Conservation (phyloP, 2,888 invertebrate genomes). For the Brenthis ino region DNA sequence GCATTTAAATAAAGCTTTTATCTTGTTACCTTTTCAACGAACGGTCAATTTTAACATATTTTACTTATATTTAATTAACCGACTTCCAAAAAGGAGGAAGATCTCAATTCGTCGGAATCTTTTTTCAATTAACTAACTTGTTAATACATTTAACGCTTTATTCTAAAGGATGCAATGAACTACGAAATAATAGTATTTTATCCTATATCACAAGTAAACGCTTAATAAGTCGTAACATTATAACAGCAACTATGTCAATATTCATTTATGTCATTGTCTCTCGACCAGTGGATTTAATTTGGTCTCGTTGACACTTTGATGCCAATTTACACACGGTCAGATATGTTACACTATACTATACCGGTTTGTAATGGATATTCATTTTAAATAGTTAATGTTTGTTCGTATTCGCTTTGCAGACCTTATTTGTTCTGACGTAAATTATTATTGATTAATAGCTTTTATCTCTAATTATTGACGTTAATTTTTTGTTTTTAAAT, state of each 20-base stretch:
- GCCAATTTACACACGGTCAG: slow-evolving; percentile 21
- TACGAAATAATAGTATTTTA: neutral
- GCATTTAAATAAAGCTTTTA: no score
- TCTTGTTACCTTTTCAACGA: no score
- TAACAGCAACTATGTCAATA: slow-evolving; percentile 15
- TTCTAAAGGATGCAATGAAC: no score
- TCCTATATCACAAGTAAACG: neutral
- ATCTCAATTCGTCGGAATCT: no score
- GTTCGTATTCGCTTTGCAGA: neutral
- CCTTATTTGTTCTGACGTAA: neutral
- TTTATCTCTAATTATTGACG: no score
- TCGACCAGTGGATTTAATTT: slow-evolving; percentile 26
- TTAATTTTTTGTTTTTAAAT: no score
- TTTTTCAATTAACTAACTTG: neutral
- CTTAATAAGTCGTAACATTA: slow-evolving; percentile 10
- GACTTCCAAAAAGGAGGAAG: no score
- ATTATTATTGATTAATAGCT: neutral
- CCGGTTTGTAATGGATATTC: slow-evolving; percentile 11
- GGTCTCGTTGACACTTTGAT: slow-evolving; percentile 25
- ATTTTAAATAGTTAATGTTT: slow-evolving; percentile 19
- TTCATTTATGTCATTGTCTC: slow-evolving; percentile 23
- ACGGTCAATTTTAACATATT: no score
- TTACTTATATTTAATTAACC: no score
- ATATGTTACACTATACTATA: slow-evolving; percentile 26
- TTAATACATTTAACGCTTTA: no score